Conservation (phyloP, 2,888 invertebrate species). For the Drosophila melanosoma region DNA sequence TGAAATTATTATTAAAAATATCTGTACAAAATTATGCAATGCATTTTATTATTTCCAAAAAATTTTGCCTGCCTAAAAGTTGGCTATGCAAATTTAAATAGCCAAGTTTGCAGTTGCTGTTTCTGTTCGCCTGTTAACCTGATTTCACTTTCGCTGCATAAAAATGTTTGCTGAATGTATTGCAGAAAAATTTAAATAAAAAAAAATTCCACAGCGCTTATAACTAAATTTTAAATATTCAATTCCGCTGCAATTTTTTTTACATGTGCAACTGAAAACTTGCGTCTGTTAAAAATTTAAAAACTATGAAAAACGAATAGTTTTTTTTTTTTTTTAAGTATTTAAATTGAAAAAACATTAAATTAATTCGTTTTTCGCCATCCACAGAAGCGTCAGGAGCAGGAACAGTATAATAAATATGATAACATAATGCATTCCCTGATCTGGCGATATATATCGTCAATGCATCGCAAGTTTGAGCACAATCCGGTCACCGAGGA, state of each 20-base stretch:
- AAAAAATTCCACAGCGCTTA: neutral
- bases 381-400: conserved; percentile 86
- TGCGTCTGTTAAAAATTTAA: neutral
- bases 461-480: conserved; percentile 93
- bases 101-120: neutral
- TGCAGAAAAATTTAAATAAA: neutral
- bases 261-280: neutral
- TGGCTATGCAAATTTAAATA: neutral
- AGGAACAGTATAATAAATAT: conserved; percentile 89
- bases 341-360: neutral
- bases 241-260: neutral
- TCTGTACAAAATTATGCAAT: neutral
- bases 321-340: too few relatives aligned
- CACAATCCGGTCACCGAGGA: conserved; percentile 96
- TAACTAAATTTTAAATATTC: neutral
- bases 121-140: neutral
- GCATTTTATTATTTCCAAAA: neutral
- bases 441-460: conserved; percentile 96
- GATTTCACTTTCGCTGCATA: neutral
- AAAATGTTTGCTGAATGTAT: neutral
- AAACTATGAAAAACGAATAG: neutral
- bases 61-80: neutral
- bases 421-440: conserved; percentile 94
- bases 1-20: neutral
- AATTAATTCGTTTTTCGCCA: neutral